Evolutionary conservation across 30 jellyfish, hydroid and myxozoan genomes (phyloP).

Genomic region (Hydractinia echinata): DNA sequence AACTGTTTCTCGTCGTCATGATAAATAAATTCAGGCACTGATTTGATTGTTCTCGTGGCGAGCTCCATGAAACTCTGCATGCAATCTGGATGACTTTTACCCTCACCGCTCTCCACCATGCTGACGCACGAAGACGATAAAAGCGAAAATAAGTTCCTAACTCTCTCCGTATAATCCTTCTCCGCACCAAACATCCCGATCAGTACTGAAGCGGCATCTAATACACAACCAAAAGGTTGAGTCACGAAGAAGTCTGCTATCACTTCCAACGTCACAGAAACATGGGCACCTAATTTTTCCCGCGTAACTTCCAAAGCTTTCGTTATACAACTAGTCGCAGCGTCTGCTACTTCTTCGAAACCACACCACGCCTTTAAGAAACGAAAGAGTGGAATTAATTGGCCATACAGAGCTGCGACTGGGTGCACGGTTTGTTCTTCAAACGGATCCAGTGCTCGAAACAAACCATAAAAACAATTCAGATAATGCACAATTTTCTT

Average conservation of each 20-base stretch:
- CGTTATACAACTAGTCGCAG: slow-evolving; percentile 41
- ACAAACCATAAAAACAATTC: slow-evolving; percentile 48
- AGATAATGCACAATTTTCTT: slow-evolving; percentile 46
- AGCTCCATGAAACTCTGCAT: slow-evolving; percentile 64
- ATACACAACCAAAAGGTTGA: slow-evolving; percentile 42
- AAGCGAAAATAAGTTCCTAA: slow-evolving; percentile 36
- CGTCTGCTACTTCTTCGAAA: slow-evolving; percentile 42
- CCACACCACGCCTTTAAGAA: slow-evolving; percentile 9
- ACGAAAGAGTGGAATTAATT: slow-evolving; percentile 30
- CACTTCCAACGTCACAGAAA: slow-evolving; percentile 39
- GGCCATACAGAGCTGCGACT: slow-evolving; percentile 26
- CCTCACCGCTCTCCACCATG: slow-evolving; percentile 35
- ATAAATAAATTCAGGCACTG: slow-evolving; percentile 52
- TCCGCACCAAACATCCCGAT: slow-evolving; percentile 72
- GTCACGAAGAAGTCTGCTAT: slow-evolving; percentile 35
- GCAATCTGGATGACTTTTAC: slow-evolving; percentile 48
- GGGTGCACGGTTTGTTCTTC: slow-evolving; percentile 49
- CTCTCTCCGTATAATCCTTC: slow-evolving; percentile 9
- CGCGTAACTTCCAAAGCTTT: slow-evolving; percentile 70
- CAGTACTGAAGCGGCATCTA: slow-evolving; percentile 53
- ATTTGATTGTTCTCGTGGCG: slow-evolving; percentile 48
- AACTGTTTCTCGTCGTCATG: slow-evolving; percentile 39
- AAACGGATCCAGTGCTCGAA: slow-evolving; percentile 70
- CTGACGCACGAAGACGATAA: slow-evolving; percentile 28
- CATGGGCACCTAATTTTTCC: slow-evolving; percentile 52